Percentiles rank a stretch among this genome's conserved stretches.
Conservation (phyloP, 23 tunicate genomes). For the Aplidium turbinatum region DNA sequence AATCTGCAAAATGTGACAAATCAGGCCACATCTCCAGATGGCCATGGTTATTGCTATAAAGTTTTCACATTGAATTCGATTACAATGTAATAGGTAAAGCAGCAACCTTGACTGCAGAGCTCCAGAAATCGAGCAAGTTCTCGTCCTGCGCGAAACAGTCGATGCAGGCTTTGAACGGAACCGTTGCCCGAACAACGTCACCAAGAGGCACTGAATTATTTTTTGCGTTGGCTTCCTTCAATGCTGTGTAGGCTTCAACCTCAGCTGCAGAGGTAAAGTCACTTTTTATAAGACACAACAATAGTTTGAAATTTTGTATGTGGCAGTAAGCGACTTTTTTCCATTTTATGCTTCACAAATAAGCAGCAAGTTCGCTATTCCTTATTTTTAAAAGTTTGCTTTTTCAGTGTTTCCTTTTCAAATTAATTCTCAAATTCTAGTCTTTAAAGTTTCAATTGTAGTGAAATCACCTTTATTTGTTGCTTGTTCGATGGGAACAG, state of each 20-base stretch:
- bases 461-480: slow-evolving; percentile 69
- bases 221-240: slow-evolving; percentile 31
- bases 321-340: no score
- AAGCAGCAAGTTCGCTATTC: no score
- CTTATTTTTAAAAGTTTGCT: no score
- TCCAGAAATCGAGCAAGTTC: slow-evolving; percentile 68
- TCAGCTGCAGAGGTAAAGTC: slow-evolving; percentile 34
- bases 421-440: no score
- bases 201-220: slow-evolving; percentile 33
- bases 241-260: slow-evolving; percentile 44
- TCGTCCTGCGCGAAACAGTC: slow-evolving; percentile 51
- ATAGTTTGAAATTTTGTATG: no score
- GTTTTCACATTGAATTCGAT: no score
- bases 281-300: no score
- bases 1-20: no score
- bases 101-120: slow-evolving; percentile 66
- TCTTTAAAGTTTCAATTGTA: not conserved
- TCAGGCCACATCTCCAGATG: no score
- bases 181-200: slow-evolving; percentile 43
- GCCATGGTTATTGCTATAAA: no score
- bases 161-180: slow-evolving; percentile 69
- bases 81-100: not conserved
- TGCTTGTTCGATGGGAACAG: slow-evolving; percentile 53
- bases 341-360: no score
- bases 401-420: no score